Base-by-base conservation (phyloP, 2,888 invertebrate genomes). In the Cephalotes varians region DNA sequence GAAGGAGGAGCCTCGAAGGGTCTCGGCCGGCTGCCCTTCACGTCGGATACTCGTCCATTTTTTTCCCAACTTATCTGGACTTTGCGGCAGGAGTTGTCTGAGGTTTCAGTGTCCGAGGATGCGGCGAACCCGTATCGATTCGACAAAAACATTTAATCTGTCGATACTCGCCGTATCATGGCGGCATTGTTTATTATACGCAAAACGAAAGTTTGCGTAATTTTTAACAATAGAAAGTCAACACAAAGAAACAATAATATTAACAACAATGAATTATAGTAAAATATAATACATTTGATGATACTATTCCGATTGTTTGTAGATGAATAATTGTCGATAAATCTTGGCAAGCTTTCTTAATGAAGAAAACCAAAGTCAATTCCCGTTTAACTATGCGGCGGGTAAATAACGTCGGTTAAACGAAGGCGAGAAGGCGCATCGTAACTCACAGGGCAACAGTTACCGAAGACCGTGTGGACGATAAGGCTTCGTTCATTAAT, bases 401-500 rank as follows among this genome's bases (percentile, higher is more conserved):
- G 62, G 54, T 51, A 31, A 34, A 67, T 47, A 76, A 81, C 47
- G 25, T 2, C 51, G 31, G 60, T 64, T 47, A 65, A 65, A 28
- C 56, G 60, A 60, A 21, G 44, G 60, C 76, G 64, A 71, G 56
- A 65, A 71, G 18, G 58, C 79, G 81, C 69, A 37, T 69, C 72
- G 47, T 40, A 76, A 74, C 67, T 84, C 82, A 40, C 71, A 40
- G 21, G 56, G 44, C 71, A 79, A 72, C 85, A 87, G 83, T 87
- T 86, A 77, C 82, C 80, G 62, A 69, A 82, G 65, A 44, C 80
- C 54, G 58, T 15, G 54, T 21, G 25, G 31, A 56, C 49, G 83
- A 65, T 82, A 81, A 73, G 84, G 85, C 82, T 89, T 88, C 89
- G 34, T 76, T 84, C 82, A 77, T 82, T 88, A 76, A 82, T 89